These are phyloP conservation scores for Nymphicus hollandicus DNA, from an alignment of 2,113 vertebrate genomes.

Conservation along the genomic window DNA sequence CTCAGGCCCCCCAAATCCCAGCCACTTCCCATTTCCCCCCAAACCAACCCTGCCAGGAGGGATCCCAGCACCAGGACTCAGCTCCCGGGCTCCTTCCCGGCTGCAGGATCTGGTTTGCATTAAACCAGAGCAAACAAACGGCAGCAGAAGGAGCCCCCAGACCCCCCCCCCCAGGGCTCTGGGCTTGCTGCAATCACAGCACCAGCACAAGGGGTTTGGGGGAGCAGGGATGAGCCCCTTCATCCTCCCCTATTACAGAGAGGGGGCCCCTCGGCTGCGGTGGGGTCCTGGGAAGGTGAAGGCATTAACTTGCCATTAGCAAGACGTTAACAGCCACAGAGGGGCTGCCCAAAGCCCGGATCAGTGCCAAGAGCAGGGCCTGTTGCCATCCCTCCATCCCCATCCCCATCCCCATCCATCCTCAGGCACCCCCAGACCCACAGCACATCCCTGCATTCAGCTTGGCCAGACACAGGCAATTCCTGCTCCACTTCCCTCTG, in stretches of 20 bases:
- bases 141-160: neutral
- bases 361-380: neutral
- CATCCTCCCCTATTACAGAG: neutral
- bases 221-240: neutral
- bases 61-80: neutral
- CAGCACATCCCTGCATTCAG: accelerated
- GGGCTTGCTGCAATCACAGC: neutral
- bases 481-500: neutral
- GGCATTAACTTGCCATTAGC: neutral
- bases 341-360: neutral
- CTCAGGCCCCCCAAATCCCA: neutral
- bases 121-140: neutral
- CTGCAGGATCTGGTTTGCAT: constrained; percentile 24
- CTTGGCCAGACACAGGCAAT: accelerated
- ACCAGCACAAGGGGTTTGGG: neutral
- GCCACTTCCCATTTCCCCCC: accelerated
- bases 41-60: neutral
- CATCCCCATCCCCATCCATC: too few relatives aligned
- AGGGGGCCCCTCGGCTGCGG: neutral
- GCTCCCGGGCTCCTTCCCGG: neutral
- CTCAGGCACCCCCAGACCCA: neutral
- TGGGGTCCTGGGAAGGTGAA: neutral
- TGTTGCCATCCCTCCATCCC: neutral
- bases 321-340: accelerated
- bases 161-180: neutral